Base-by-base conservation (phyloP, 2,797 vertebrate genomes). In the Tadarida brasiliensis region DNA sequence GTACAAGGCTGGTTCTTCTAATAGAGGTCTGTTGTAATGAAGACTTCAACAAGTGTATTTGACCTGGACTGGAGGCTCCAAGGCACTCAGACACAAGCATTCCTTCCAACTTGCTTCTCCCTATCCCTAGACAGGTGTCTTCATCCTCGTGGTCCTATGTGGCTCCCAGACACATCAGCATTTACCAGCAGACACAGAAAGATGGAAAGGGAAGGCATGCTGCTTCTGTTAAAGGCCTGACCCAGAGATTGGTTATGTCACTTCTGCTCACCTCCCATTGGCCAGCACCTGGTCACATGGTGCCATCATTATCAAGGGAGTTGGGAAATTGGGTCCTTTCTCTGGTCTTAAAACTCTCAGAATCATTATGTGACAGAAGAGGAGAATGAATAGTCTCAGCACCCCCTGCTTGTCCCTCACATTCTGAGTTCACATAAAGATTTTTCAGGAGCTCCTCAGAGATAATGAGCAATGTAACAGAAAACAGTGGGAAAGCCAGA, bases 381-480 rank as follows among this genome's bases (percentile, higher is more conserved):
- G 2, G 17, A 91, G 22, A 89, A 16, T 51, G 22, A 7, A 9
- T n/a, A 78, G 15, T 30, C 6, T 39, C 56, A 56, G 30, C 9
- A 33, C 26, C 5, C 30, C 15, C 44, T 33, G 20, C 11, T 7
- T 11, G 0, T 56, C 35, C 49, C n/a, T 61, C 30, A 61, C 20
- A 7, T 57, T 82, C 94, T 67, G 2, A 61, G 65, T 17, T 85
- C 49, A 67, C 0, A 2, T 54, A 44, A 84, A 67, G 20, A 39
- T 78, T 82, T 61, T 74, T 39, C 19, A 0, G 22, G 24, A 16
- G 1, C 14, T 44, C 77, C 56, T 67, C 74, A 10, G 4, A 68
- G 44, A 17, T 44, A 22, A 2, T 57, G 24, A 94, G 2, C 2
- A 2, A 24, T 1, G 12, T 1, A 17, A 5, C 7, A 6, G 7